Conservation (phyloP, 2,888 invertebrate species). For the Eupeodes latifasciatus region DNA sequence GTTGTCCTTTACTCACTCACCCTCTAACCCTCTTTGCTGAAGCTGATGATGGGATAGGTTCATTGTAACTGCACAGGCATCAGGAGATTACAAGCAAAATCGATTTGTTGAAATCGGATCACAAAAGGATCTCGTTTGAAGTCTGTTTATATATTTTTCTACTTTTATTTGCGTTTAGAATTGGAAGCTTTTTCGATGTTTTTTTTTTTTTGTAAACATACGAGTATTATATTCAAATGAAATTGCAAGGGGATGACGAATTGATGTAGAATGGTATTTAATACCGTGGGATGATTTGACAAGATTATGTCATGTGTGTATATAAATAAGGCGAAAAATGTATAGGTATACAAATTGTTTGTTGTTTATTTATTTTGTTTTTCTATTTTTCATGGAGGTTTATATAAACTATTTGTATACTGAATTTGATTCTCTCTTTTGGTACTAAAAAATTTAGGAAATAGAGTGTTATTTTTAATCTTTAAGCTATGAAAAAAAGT, state of each 20-base stretch:
- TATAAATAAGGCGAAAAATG: conserved; percentile 26
- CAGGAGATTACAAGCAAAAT: conserved; percentile 69
- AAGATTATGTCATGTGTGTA: conserved; percentile 35
- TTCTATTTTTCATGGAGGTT: not conserved
- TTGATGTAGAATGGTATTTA: conserved; percentile 4
- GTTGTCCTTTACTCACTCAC: no score
- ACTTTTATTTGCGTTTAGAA: conserved; percentile 63
- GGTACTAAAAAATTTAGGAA: not conserved
- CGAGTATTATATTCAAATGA: not conserved
- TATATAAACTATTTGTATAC: not conserved
- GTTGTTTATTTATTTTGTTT: not conserved
- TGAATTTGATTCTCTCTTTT: not conserved
- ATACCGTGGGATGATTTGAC: conserved; percentile 43
- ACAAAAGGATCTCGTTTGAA: conserved; percentile 66
- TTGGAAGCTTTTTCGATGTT: conserved; percentile 38
- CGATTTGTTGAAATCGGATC: conserved; percentile 71
- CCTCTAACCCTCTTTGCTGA: no score
- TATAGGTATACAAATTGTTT: conserved; percentile 5
- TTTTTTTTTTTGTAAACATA: not conserved
- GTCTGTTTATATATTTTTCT: conserved; percentile 14
- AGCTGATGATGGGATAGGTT: not conserved
- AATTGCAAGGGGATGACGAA: not conserved
- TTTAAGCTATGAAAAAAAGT: not conserved
- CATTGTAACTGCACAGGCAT: conserved; percentile 35
- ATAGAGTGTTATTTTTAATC: conserved; percentile 14